Evolutionary conservation across 2,797 vertebrate genomes (phyloP).

Genomic region (Bovichtus variegatus): DNA sequence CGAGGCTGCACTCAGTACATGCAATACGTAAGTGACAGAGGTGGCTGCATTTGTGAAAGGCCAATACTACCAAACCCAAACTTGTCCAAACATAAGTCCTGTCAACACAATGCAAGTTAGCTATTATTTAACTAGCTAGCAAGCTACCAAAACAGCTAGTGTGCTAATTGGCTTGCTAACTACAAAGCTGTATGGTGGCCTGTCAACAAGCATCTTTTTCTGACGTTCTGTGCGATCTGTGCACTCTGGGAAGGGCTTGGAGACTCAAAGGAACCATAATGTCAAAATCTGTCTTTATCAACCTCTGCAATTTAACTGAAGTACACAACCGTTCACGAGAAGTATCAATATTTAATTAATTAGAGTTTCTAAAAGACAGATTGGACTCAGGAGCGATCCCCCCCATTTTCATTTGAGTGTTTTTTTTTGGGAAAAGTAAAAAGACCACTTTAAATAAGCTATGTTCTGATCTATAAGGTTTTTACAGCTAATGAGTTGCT

Average conservation of each 20-base stretch:
- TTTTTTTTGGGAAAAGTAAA: background rate
- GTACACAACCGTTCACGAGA: no score
- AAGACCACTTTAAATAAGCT: background rate
- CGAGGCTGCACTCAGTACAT: background rate
- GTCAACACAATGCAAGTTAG: no score
- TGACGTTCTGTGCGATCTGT: no score
- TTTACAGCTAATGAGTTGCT: conserved; percentile 27
- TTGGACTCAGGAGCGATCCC: background rate
- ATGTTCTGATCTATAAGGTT: conserved; percentile 12
- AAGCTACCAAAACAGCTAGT: background rate
- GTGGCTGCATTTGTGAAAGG: background rate
- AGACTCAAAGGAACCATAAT: no score
- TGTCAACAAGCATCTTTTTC: no score
- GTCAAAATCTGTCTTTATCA: no score
- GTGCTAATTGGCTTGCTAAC: background rate
- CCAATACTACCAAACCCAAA: background rate
- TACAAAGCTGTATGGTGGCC: no score
- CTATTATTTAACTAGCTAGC: background rate
- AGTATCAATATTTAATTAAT: no score
- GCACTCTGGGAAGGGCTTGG: no score
- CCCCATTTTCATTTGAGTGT: no score
- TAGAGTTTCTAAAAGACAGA: conserved; percentile 21
- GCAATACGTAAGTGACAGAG: background rate
- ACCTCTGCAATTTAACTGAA: no score
- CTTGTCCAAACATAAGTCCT: background rate